phyloP scores from a whole-genome alignment of 1,140 invertebrate species.

The Macrocentrus cingulum region DNA sequence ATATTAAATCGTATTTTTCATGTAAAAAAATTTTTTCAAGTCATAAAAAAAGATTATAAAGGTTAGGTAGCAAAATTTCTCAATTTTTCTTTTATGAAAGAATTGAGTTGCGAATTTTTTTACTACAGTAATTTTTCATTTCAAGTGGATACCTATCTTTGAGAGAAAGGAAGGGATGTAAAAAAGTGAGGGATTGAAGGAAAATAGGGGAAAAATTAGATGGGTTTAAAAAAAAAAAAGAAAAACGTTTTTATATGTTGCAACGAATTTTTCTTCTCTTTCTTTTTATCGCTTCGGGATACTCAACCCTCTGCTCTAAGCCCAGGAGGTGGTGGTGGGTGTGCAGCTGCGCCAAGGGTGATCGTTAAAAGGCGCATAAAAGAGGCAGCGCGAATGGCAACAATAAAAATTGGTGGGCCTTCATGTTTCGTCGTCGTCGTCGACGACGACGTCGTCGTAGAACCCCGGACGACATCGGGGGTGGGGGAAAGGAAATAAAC shows the following conservation, averaged over 20 bases:
- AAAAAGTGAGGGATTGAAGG: neutral
- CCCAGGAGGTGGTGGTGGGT: slow-evolving; percentile 17
- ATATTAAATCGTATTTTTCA: no score
- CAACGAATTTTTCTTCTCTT: slow-evolving; percentile 2
- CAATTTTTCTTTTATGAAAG: no score
- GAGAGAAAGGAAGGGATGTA: neutral
- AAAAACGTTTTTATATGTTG: slow-evolving; percentile 7
- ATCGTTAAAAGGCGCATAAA: slow-evolving; percentile 51
- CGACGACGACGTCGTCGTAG: slow-evolving; percentile 18
- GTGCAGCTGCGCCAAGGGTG: slow-evolving; percentile 34
- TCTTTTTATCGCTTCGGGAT: slow-evolving; percentile 9
- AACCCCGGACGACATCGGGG: slow-evolving; percentile 16
- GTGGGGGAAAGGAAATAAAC: slow-evolving; percentile 8
- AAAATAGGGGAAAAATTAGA: slow-evolving; percentile 5
- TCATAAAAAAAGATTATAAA: no score
- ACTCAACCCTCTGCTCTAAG: slow-evolving; percentile 11
- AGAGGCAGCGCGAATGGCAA: slow-evolving; percentile 51
- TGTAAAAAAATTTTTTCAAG: no score
- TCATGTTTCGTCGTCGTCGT: slow-evolving; percentile 53
- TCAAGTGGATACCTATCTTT: no score
- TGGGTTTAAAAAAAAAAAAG: slow-evolving; percentile 1
- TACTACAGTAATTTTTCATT: no score
- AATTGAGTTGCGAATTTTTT: no score
- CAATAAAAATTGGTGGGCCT: slow-evolving; percentile 58
- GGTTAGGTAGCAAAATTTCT: no score